Evolutionary conservation across 2,888 invertebrate species (phyloP).

Genomic region (Spisula solida): DNA sequence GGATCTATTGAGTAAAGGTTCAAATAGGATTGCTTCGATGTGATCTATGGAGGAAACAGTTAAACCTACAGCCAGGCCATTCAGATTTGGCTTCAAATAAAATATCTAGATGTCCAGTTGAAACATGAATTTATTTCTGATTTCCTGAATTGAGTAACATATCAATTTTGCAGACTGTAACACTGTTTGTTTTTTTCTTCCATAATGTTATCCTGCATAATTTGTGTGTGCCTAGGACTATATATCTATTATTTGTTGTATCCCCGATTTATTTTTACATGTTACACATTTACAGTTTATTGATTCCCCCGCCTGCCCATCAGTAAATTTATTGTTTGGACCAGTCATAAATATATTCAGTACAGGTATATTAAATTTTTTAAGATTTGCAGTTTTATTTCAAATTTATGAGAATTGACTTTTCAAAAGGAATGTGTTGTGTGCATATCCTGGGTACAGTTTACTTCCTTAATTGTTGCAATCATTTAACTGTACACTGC

Average conservation of each 20-base stretch:
- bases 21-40: no score
- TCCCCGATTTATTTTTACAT: not conserved
- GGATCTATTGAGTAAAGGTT: no score
- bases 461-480: no score
- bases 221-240: conserved; percentile 6
- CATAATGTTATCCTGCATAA: conserved; percentile 14
- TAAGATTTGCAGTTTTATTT: not conserved
- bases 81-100: not conserved
- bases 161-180: conserved; percentile 11
- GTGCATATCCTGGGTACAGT: no score
- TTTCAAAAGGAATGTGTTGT: no score
- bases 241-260: conserved; percentile 17
- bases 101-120: not conserved
- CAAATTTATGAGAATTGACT: not conserved
- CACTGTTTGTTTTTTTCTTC: not conserved
- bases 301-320: not conserved
- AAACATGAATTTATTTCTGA: not conserved
- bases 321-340: not conserved
- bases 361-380: not conserved
- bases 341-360: not conserved
- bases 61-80: no score
- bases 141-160: not conserved
- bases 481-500: no score
- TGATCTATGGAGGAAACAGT: no score
- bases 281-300: conserved; percentile 10